These are phyloP conservation scores for Micronycteris hirsuta DNA, from an alignment of 2,113 vertebrate species.

Conservation along the genomic window DNA sequence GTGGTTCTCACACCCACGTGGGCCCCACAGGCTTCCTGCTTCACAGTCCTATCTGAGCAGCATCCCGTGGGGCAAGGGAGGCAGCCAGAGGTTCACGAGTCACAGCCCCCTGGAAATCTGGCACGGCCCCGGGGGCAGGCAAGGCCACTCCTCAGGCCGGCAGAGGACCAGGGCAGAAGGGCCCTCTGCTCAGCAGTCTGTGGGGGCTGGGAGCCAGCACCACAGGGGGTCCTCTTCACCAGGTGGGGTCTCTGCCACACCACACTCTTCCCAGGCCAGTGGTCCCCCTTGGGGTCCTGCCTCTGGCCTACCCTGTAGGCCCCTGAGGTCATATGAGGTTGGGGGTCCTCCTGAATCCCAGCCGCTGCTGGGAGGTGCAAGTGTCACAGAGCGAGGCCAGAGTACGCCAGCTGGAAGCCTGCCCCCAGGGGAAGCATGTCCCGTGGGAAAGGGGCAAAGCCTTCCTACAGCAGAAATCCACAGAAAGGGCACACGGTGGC, in stretches of 20 bases:
- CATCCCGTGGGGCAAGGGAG: not conserved
- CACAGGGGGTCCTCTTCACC: not conserved
- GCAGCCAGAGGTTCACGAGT: not conserved
- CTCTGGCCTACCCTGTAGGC: rapidly evolving
- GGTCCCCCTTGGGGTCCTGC: rapidly evolving
- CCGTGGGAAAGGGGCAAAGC: rapidly evolving
- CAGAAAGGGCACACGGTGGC: too few relatives aligned
- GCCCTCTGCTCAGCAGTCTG: not conserved
- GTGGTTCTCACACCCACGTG: rapidly evolving
- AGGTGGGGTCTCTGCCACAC: not conserved
- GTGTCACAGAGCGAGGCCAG: not conserved
- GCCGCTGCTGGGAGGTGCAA: too few relatives aligned
- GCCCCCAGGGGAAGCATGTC: rapidly evolving
- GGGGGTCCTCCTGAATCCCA: not conserved
- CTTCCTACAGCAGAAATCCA: not conserved
- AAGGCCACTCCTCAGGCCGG: not conserved
- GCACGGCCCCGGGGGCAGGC: too few relatives aligned
- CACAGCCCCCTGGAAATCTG: not conserved
- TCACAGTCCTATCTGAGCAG: not conserved
- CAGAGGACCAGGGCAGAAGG: rapidly evolving
- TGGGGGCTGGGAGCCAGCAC: not conserved
- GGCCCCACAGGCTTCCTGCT: not conserved
- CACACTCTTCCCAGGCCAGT: not conserved
- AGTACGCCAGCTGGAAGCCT: not conserved
- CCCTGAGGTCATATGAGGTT: not conserved